Evolutionary conservation across 2,888 invertebrate genomes (phyloP), one percentile per base, ranked within the genome.

Genomic region (Aphidius colemani): DNA sequence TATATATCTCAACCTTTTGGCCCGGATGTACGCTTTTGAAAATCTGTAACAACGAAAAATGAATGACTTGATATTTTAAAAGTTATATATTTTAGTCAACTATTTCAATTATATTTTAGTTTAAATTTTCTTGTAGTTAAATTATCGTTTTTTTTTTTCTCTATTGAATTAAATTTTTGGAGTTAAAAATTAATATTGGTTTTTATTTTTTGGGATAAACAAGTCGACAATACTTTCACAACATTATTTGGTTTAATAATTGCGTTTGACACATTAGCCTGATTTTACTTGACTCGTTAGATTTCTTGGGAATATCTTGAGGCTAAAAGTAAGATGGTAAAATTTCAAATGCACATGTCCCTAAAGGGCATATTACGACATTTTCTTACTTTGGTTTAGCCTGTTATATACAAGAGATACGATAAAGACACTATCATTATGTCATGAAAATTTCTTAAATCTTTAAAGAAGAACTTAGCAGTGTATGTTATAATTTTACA

Each of bases 321-420:
- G 45, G 57, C 30, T 45, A 45, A 45, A 11, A 30, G 30, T 30
- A 30, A 30, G 30, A 30, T 30, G 30, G 4, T 30, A 30, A 30
- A 39, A n/a, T 46, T 57, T 57, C 57, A 46, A 46, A 46, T 39
- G 46, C 39, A 75, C 72, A 30, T 30, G 77, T 79, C 78, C 77
- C 79, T 76, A 69, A 72, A 72, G 75, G 79, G 77, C 78, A 78
- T 76, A 76, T 78, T 78, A 73, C 74, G 72, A 66, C 71, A 72
- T 71, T 74, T 67, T 74, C 73, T 30, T 30, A 13, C 5, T 7
- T 11, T 63, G 68, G 68, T 68, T 64, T 46, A 59, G 48, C 63
- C 51, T 48, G 30, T 30, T 30, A 5, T 30, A 30, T 30, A 18
- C 13, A 61, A 64, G 72, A 72, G 73, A 75, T 77, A 74, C 67